A percentile compares a stretch with the other conserved stretches of the same genome.
These are phyloP conservation scores for Volucella inanis DNA, from an alignment of 2,888 invertebrate species.

Conservation along the genomic window DNA sequence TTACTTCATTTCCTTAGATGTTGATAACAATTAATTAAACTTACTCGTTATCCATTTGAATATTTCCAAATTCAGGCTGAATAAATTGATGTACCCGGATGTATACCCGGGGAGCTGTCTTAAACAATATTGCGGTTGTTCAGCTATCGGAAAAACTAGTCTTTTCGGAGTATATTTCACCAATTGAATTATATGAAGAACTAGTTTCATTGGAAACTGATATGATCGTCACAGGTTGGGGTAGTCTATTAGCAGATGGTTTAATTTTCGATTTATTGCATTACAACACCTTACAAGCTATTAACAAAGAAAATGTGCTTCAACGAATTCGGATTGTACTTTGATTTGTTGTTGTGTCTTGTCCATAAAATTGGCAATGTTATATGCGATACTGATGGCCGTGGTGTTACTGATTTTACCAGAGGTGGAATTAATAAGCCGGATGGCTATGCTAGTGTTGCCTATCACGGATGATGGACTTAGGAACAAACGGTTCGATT, in stretches of 20 bases:
- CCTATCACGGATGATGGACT: too few relatives aligned
- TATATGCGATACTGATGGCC: conserved; percentile 12
- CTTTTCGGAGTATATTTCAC: conserved; percentile 64
- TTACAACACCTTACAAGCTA: neutral
- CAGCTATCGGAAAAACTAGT: conserved; percentile 76
- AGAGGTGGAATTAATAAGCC: neutral
- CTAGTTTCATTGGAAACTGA: conserved; percentile 75
- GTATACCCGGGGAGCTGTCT: conserved; percentile 74
- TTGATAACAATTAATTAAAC: neutral
- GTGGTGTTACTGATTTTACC: neutral
- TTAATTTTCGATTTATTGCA: neutral
- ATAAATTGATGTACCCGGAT: conserved; percentile 77
- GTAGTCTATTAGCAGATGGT: conserved; percentile 70
- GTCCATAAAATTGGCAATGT: neutral
- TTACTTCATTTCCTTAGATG: neutral
- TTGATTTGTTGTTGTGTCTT: conserved; percentile 3
- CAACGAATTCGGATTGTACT: conserved; percentile 1
- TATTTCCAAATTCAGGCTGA: conserved; percentile 78
- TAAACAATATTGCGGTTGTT: conserved; percentile 79
- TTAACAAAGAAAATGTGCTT: conserved; percentile 11
- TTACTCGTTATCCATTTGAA: conserved; percentile 24
- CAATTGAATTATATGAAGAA: conserved; percentile 4
- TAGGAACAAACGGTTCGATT: too few relatives aligned
- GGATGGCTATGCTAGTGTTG: neutral
- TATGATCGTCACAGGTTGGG: conserved; percentile 80